These are phyloP conservation scores for Crypturellus tataupa DNA, from an alignment of 2,797 vertebrate genomes.

Conservation along the genomic window DNA sequence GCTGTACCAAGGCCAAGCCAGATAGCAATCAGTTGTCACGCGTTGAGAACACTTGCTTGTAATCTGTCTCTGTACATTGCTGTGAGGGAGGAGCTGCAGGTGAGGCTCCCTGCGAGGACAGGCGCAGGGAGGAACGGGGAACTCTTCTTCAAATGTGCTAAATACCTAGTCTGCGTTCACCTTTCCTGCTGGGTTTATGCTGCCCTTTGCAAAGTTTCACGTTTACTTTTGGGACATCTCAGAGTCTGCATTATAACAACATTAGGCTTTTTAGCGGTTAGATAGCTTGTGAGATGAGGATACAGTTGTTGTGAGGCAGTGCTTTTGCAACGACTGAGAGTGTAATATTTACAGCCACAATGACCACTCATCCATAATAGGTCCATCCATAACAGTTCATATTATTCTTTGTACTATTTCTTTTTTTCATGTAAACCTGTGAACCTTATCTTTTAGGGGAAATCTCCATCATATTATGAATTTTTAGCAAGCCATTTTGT, in stretches of 20 bases:
- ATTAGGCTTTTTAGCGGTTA: neutral
- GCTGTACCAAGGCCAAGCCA: slow-evolving; percentile 16
- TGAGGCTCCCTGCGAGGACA: neutral
- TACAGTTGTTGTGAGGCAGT: neutral
- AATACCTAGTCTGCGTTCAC: neutral
- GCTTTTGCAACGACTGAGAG: neutral
- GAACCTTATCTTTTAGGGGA: neutral
- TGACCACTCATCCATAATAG: accelerated
- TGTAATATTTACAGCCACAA: neutral
- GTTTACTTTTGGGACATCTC: neutral
- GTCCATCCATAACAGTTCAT: neutral
- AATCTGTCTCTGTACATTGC: neutral
- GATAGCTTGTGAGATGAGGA: neutral
- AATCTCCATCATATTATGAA: neutral
- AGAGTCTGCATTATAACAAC: neutral
- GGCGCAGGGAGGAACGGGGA: neutral
- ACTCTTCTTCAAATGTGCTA: neutral
- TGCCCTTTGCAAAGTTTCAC: neutral
- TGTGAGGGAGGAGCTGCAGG: neutral
- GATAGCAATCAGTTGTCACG: slow-evolving; percentile 37
- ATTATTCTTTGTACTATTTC: neutral
- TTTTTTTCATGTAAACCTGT: neutral
- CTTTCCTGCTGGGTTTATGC: neutral
- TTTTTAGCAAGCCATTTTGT: neutral
- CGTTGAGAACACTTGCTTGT: slow-evolving; percentile 25